Evolutionary conservation across 1,140 invertebrate genomes (phyloP).

Genomic region (Lepidurus couesii): DNA sequence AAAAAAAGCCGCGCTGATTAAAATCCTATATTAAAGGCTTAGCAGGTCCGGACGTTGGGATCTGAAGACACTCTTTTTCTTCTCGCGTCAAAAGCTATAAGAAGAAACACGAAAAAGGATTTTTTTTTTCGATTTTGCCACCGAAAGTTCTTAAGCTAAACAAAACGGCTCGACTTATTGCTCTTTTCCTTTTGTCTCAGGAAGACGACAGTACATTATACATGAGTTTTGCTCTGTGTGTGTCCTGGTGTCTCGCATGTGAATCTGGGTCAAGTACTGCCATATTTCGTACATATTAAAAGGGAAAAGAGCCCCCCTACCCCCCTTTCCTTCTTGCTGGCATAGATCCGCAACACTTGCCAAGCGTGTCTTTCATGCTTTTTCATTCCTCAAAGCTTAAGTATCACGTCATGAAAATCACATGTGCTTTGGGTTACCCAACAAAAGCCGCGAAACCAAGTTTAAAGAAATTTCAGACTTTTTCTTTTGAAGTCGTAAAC

Average conservation of each 20-base stretch:
- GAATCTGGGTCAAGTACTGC: conserved; percentile 18
- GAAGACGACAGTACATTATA: neutral
- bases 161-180: too few species aligned
- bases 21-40: too few species aligned
- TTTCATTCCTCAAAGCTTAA: neutral
- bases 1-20: too few species aligned
- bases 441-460: neutral
- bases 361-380: conserved; percentile 5
- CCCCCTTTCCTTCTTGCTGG: neutral
- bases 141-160: too few species aligned
- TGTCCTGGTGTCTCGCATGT: neutral
- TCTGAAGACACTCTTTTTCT: too few species aligned
- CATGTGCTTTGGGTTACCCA: conserved; percentile 21
- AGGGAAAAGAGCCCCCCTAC: neutral
- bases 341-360: neutral
- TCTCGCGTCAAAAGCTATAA: too few species aligned
- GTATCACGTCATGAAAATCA: neutral
- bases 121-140: too few species aligned
- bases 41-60: too few species aligned
- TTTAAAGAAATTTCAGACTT: neutral
- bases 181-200: neutral
- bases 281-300: conserved; percentile 1
- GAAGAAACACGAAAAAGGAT: too few species aligned
- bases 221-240: neutral
- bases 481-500: too few species aligned